Conservation (phyloP, 2,113 vertebrate species). For the Micronycteris hirsuta region DNA sequence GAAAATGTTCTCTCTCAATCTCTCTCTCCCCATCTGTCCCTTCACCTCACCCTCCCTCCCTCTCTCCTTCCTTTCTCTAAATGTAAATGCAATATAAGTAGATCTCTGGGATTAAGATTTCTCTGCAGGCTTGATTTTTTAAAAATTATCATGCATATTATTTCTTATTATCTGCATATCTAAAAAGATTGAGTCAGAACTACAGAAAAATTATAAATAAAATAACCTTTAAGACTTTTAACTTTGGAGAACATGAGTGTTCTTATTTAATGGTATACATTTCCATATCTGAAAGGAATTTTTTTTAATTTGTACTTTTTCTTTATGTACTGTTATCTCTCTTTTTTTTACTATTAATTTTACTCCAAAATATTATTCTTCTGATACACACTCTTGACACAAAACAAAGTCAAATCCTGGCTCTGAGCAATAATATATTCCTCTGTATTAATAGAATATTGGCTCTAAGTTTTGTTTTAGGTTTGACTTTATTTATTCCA, state of each 20-base stretch:
- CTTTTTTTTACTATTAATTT: neutral
- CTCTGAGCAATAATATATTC: neutral
- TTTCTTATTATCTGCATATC: neutral
- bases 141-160: neutral
- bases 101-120: neutral
- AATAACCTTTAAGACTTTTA: neutral
- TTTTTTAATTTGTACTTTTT: neutral
- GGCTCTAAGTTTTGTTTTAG: neutral
- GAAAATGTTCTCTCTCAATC: neutral
- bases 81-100: neutral
- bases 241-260: neutral
- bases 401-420: neutral
- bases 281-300: neutral
- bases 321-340: neutral
- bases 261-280: neutral
- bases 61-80: neutral
- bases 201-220: neutral
- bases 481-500: neutral
- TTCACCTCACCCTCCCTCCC: neutral
- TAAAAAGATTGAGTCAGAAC: neutral
- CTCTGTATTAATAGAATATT: neutral
- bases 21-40: no score
- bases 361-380: neutral
- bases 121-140: neutral
- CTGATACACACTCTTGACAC: neutral